phyloP scores from a whole-genome alignment of 2,113 vertebrate species.

The Uria aalge region DNA sequence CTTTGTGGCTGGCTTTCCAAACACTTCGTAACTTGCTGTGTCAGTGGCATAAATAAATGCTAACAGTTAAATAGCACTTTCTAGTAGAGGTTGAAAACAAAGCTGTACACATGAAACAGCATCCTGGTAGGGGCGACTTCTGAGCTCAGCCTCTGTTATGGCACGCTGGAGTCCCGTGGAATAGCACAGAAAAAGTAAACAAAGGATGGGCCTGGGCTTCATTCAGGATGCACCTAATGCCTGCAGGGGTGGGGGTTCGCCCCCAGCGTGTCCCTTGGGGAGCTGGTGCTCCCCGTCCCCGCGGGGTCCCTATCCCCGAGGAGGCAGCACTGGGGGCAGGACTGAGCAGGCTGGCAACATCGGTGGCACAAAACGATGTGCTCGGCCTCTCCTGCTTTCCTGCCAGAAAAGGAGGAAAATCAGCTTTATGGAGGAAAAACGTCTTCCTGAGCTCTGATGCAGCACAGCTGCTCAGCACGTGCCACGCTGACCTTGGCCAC shows the following conservation, averaged over 20 bases:
- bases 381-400: background rate
- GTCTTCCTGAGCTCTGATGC: background rate
- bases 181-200: too few relatives aligned
- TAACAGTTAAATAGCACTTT: background rate
- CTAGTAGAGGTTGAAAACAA: background rate
- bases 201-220: background rate
- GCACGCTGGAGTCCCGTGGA: background rate
- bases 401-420: background rate
- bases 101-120: accelerated
- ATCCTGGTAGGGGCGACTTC: background rate
- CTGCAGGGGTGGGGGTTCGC: accelerated
- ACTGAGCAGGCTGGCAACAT: too few relatives aligned
- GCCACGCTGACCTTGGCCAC: background rate
- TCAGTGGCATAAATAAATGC: background rate
- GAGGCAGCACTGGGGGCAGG: background rate
- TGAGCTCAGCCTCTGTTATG: background rate
- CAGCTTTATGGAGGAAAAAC: background rate
- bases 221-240: accelerated
- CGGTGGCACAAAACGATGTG: accelerated
- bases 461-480: background rate
- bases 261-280: accelerated
- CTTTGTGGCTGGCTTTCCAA: background rate
- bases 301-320: accelerated
- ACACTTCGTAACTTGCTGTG: background rate
- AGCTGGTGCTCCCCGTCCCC: background rate